phyloP scores from a whole-genome alignment of 30 jellyfish, hydroid and myxozoan species.

The Hydra vulgaris region DNA sequence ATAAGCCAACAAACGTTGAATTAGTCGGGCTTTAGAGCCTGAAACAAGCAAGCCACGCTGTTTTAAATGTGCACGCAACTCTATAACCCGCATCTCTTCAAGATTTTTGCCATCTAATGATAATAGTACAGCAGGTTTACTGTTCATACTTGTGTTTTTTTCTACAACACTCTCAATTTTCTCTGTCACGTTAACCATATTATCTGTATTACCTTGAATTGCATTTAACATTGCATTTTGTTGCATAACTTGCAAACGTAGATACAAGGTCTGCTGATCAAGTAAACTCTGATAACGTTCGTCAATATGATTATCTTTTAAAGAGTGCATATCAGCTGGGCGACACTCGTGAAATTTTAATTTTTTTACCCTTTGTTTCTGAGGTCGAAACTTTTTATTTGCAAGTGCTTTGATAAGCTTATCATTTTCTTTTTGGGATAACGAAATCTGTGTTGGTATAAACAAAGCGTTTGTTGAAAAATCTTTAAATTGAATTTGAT shows the following conservation, averaged over 20 bases:
- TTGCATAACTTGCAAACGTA: slow-evolving; percentile 85
- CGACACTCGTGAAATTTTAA: slow-evolving; percentile 79
- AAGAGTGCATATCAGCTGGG: slow-evolving; percentile 51
- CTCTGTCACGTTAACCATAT: slow-evolving; percentile 28
- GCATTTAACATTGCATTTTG: slow-evolving; percentile 87
- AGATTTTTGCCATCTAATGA: slow-evolving; percentile 35
- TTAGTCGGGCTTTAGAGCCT: slow-evolving; percentile 71
- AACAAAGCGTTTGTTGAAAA: background rate
- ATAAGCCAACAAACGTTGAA: slow-evolving; percentile 60
- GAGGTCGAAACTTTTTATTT: slow-evolving; percentile 37
- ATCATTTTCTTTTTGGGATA: slow-evolving; percentile 26
- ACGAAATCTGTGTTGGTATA: background rate
- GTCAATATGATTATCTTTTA: slow-evolving; percentile 41
- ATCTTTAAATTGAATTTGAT: background rate
- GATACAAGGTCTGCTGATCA: slow-evolving; percentile 85
- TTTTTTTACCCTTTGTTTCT: slow-evolving; percentile 46
- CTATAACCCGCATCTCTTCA: slow-evolving; percentile 78
- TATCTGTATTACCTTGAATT: slow-evolving; percentile 38
- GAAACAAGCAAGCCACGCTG: slow-evolving; percentile 85
- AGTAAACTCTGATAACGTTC: slow-evolving; percentile 77
- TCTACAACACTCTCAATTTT: slow-evolving; percentile 37
- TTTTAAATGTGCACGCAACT: slow-evolving; percentile 54
- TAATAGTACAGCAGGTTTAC: background rate
- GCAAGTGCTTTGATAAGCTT: slow-evolving; percentile 19
- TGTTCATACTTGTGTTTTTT: slow-evolving; percentile 8